Evolutionary conservation across 2,888 invertebrate species (phyloP), one percentile per base, ranked within the genome.

Genomic region (Troides oblongomaculatus): DNA sequence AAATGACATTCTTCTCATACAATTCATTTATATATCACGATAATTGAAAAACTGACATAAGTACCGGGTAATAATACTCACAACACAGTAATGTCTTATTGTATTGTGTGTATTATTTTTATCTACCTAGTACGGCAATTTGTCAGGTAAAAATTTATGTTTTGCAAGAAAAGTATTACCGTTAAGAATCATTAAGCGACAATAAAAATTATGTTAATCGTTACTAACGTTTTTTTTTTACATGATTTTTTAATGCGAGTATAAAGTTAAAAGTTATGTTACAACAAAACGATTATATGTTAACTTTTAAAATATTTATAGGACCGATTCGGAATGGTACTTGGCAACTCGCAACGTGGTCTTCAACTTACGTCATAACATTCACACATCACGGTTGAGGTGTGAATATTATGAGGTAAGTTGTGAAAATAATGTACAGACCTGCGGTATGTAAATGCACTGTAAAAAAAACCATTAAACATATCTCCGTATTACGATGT

Each of bases 391-490:
- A 30, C 30, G 30, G 10, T 18, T 50, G 5, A 17, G 50, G 50
- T 18, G 50, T 50, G 50, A 50, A 50, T 50, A 2, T 50, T 17
- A 50, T 17, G 18, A 17, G 4, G 50, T 14, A 50, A 50, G 50
- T 50, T 17, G 50, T 50, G 50, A 50, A 50, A 50, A 12, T 50
- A 50, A 18, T 50, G 17, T 50, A 17, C 50, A 50, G 17, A 1
- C 50, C 2, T 50, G 50, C 18, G 50, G 14, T 50, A 50, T 18
- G 18, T 50, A 50, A 14, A 50, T 18, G 50, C 18, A 17, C 14
- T 50, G 50, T 56, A 66, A 66, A 66, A 36, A 43, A 43, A 39
- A 53, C 53, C 66, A 39, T 61, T 39, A 56, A 53, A 53, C 23
- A 39, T 43, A 53, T 56, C 53, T 61, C 53, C 53, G 53, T 21